Conservation (phyloP, 2,888 invertebrate genomes). For the Drosophila mimetica region DNA sequence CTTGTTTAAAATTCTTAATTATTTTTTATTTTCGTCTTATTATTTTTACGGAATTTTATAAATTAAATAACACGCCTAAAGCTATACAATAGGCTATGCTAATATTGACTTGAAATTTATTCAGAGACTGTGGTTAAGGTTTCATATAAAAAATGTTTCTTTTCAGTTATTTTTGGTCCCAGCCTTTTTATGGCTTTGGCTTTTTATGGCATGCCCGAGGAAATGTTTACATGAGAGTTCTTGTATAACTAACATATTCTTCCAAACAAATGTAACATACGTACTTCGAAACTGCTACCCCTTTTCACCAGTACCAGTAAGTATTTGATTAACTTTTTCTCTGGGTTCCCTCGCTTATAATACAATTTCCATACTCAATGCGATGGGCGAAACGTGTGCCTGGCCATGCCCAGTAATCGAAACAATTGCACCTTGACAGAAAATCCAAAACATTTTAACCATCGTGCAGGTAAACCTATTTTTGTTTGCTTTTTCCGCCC, state of each 20-base stretch:
- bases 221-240: not conserved
- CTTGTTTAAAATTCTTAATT: too few species aligned
- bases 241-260: too few species aligned
- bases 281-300: not conserved
- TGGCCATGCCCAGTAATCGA: constrained; percentile 17
- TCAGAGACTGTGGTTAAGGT: too few species aligned
- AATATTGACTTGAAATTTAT: too few species aligned
- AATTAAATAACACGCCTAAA: too few species aligned
- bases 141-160: too few species aligned
- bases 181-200: not conserved
- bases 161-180: too few species aligned
- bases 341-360: constrained; percentile 4
- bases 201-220: not conserved
- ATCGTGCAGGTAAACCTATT: constrained; percentile 35
- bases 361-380: not conserved
- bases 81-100: too few species aligned
- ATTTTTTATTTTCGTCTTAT: too few species aligned
- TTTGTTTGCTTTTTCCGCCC: constrained; percentile 28
- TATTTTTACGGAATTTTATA: too few species aligned
- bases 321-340: constrained; percentile 56
- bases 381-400: not conserved
- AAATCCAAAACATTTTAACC: constrained; percentile 22
- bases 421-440: constrained; percentile 44
- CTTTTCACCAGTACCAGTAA: constrained; percentile 32
- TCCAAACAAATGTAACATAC: not conserved